phyloP scores from a whole-genome alignment of 2,113 vertebrate species.

The Azemiops feae region DNA sequence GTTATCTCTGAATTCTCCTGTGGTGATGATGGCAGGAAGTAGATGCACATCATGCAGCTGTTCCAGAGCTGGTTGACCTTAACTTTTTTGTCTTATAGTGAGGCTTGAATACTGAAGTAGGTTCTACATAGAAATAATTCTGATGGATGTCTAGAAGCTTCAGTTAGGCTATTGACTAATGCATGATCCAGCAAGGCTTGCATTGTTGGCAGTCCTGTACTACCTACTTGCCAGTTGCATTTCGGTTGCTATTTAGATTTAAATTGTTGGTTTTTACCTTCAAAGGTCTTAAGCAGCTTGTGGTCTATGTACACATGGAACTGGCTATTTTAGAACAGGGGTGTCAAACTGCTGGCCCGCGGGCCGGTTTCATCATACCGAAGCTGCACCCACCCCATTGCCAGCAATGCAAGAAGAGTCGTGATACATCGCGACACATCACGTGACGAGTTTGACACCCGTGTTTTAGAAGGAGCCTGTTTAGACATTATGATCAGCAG shows the following conservation, averaged over 20 bases:
- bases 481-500: not conserved
- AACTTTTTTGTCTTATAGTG: not conserved
- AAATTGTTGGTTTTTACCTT: not conserved
- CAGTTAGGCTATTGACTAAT: not conserved
- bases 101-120: not conserved
- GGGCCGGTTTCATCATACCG: too few relatives aligned
- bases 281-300: not conserved
- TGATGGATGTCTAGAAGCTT: not conserved
- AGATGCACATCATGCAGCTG: not conserved
- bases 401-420: too few relatives aligned
- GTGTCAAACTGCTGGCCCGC: too few relatives aligned
- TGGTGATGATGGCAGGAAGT: not conserved
- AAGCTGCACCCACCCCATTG: too few relatives aligned
- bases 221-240: not conserved
- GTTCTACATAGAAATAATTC: not conserved
- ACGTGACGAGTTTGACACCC: too few relatives aligned
- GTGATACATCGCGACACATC: too few relatives aligned
- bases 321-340: not conserved
- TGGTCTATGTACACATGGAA: not conserved
- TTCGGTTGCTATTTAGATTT: not conserved
- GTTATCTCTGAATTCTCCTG: not conserved
- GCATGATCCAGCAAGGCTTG: not conserved
- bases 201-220: not conserved
- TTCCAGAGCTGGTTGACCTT: not conserved
- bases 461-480: not conserved